Evolutionary conservation across 2,888 invertebrate genomes (phyloP).

Genomic region (Xanthorhoe spadicearia): DNA sequence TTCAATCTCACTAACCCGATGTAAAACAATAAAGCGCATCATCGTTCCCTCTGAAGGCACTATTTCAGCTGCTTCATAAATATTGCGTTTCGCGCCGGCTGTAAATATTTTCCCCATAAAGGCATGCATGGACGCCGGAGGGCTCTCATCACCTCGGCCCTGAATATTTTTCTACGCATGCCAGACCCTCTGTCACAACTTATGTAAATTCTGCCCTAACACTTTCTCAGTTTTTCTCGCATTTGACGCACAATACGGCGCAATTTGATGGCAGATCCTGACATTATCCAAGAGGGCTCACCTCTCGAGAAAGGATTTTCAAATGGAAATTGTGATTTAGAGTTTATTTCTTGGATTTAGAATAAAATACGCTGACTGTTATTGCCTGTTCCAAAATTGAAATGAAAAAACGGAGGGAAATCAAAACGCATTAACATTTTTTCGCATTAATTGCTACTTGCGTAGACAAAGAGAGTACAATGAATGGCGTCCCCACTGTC

Average conservation of each 20-base stretch:
- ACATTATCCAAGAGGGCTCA: constrained; percentile 74
- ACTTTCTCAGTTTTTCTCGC: constrained; percentile 82
- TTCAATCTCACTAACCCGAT: constrained; percentile 60
- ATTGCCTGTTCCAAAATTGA: constrained; percentile 17
- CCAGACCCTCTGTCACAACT: constrained; percentile 81
- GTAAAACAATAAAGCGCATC: constrained; percentile 69
- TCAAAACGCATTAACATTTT: constrained; percentile 59
- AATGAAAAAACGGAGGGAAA: constrained; percentile 35
- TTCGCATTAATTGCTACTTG: constrained; percentile 75
- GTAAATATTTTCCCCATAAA: constrained; percentile 81
- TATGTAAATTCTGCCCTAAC: constrained; percentile 82
- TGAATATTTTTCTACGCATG: constrained; percentile 80
- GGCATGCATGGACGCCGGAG: constrained; percentile 75
- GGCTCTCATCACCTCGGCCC: constrained; percentile 80
- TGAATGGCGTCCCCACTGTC: constrained; percentile 80
- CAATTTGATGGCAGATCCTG: constrained; percentile 78
- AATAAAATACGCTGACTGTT: constrained; percentile 41
- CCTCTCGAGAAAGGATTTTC: constrained; percentile 61
- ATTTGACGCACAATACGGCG: constrained; percentile 79
- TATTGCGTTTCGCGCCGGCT: constrained; percentile 70
- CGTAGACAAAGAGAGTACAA: constrained; percentile 76
- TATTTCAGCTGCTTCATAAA: constrained; percentile 71
- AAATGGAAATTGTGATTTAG: constrained; percentile 71
- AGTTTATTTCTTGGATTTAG: constrained; percentile 64
- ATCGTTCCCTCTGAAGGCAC: constrained; percentile 58